Evolutionary conservation across 2,888 invertebrate genomes (phyloP).

Genomic region (Drosophila atripex): DNA sequence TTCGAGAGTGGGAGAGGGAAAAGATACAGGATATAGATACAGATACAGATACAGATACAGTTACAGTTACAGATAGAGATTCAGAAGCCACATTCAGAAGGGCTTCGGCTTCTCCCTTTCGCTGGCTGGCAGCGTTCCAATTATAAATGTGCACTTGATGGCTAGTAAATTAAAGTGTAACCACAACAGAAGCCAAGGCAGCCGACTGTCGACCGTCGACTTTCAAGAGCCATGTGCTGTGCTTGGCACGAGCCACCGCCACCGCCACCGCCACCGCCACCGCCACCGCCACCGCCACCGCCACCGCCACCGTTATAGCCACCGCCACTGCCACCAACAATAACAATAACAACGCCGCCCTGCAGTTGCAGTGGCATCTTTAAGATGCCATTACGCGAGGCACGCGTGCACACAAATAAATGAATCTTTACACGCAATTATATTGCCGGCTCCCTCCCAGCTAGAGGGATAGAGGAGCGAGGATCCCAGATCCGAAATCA

Average conservation of each 20-base stretch:
- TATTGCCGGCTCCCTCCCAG: slow-evolving; percentile 37
- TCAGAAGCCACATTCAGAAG: slow-evolving; percentile 10
- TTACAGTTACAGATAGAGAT: slow-evolving; percentile 8
- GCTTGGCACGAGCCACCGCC: slow-evolving; percentile 51
- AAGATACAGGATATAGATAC: neutral
- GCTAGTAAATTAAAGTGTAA: slow-evolving; percentile 67
- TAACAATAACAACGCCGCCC: slow-evolving; percentile 18
- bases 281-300: slow-evolving; percentile 29
- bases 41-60: slow-evolving; percentile 1
- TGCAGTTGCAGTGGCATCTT: slow-evolving; percentile 49
- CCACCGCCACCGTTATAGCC: neutral
- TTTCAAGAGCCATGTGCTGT: slow-evolving; percentile 45
- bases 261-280: neutral
- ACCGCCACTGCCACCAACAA: neutral
- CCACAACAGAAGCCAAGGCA: slow-evolving; percentile 54
- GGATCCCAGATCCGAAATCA: slow-evolving; percentile 28
- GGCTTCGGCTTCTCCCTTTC: slow-evolving; percentile 16
- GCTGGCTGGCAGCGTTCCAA: slow-evolving; percentile 60
- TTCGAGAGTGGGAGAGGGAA: slow-evolving; percentile 1
- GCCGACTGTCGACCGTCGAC: slow-evolving; percentile 1
- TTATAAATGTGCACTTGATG: slow-evolving; percentile 69
- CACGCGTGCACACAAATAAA: slow-evolving; percentile 60
- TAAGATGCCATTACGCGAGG: slow-evolving; percentile 45
- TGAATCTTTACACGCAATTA: slow-evolving; percentile 71
- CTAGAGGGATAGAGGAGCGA: slow-evolving; percentile 9